Conservation (phyloP, 2,113 vertebrate genomes). For the Solenodon paradoxus region DNA sequence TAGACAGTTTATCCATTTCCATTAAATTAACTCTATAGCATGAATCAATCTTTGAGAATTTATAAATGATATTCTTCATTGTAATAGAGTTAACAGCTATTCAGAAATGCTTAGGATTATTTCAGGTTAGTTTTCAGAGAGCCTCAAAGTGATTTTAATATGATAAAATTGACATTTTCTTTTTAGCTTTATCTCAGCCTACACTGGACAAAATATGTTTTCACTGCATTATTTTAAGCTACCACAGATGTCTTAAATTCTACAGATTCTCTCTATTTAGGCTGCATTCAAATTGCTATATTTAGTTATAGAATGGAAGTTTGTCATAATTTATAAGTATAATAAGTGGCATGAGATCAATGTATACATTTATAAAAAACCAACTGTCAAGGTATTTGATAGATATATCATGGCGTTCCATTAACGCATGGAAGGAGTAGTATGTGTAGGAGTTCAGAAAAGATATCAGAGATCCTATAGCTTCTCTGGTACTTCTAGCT, state of each 20-base stretch:
- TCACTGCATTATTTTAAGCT: constrained; percentile 77
- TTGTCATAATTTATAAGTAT: constrained; percentile 33
- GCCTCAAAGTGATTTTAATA: constrained; percentile 57
- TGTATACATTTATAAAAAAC: background rate
- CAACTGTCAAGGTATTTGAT: background rate
- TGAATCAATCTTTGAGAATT: background rate
- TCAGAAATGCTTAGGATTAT: constrained; percentile 5
- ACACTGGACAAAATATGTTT: constrained; percentile 75
- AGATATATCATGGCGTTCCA: background rate
- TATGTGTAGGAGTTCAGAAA: background rate
- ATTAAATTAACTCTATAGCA: background rate
- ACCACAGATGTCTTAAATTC: constrained; percentile 74
- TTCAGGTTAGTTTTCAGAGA: constrained; percentile 11
- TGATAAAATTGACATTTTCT: constrained; percentile 69
- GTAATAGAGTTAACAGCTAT: background rate
- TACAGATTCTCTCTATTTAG: constrained; percentile 59
- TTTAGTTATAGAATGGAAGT: background rate
- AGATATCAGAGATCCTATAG: background rate
- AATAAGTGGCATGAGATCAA: background rate
- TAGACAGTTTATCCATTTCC: background rate
- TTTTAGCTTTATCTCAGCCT: constrained; percentile 64
- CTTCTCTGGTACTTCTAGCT: background rate
- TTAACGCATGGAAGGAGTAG: background rate
- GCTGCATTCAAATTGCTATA: constrained; percentile 44
- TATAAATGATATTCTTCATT: background rate